phyloP scores from a whole-genome alignment of 2,113 vertebrate genomes.

The Tonatia bakeri region DNA sequence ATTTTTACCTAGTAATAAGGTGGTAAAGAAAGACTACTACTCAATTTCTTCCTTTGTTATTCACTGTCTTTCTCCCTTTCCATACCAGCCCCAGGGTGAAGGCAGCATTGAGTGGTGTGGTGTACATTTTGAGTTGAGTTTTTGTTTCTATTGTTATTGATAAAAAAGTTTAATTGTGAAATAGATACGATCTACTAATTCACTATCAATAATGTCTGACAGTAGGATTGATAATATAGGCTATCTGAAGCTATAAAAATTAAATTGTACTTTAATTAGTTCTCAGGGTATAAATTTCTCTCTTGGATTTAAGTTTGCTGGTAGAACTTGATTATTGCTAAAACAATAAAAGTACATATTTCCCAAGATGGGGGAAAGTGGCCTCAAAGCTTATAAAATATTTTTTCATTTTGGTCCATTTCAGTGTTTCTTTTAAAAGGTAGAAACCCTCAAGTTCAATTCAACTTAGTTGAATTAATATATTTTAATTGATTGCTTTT shows the following conservation, averaged over 20 bases:
- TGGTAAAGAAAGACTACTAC: background rate
- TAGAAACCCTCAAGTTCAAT: background rate
- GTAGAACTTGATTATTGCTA: background rate
- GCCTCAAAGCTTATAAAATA: background rate
- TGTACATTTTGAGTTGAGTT: background rate
- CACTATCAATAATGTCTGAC: background rate
- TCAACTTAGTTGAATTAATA: background rate
- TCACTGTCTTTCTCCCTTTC: background rate
- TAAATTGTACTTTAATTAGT: background rate
- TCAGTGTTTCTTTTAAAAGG: constrained; percentile 8
- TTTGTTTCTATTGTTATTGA: background rate
- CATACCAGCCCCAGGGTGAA: background rate
- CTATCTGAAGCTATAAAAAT: background rate
- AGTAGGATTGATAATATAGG: background rate
- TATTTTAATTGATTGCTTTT: background rate
- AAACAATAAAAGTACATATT: background rate
- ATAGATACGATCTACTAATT: background rate
- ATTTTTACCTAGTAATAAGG: background rate
- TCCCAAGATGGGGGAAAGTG: background rate
- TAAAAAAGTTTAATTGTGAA: background rate
- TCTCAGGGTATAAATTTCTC: background rate
- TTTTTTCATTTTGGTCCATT: background rate
- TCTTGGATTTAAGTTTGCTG: background rate
- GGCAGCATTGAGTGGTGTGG: background rate
- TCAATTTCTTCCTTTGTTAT: background rate